Evolutionary conservation across 1,140 invertebrate species (phyloP).

Genomic region (Anagrus nilaparvatae): DNA sequence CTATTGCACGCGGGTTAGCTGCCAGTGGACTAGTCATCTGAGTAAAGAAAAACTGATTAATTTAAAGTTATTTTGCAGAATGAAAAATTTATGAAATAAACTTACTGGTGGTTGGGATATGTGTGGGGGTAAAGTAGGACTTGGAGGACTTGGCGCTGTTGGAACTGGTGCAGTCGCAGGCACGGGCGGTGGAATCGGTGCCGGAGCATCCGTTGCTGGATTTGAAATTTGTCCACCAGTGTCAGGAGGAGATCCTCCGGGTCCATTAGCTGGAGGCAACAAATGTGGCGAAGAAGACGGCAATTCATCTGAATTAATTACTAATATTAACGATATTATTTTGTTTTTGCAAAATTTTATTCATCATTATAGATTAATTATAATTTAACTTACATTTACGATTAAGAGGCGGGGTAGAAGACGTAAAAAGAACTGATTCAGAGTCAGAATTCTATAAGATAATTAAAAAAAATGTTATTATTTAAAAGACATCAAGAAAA

Average conservation of each 20-base stretch:
- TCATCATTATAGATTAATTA: too few species aligned
- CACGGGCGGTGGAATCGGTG: slow-evolving; percentile 40
- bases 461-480: slow-evolving; percentile 18
- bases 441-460: slow-evolving; percentile 56
- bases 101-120: slow-evolving; percentile 42
- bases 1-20: slow-evolving; percentile 43
- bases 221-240: slow-evolving; percentile 42
- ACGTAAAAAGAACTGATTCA: slow-evolving; percentile 62
- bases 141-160: slow-evolving; percentile 40
- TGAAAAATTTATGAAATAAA: slow-evolving; percentile 14
- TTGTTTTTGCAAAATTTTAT: slow-evolving; percentile 8
- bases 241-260: slow-evolving; percentile 40
- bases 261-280: slow-evolving; percentile 43
- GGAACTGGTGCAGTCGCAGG: slow-evolving; percentile 39
- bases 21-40: slow-evolving; percentile 44
- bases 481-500: neutral
- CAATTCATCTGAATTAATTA: slow-evolving; percentile 36
- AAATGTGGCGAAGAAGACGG: slow-evolving; percentile 44
- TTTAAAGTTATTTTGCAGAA: too few species aligned
- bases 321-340: slow-evolving; percentile 16
- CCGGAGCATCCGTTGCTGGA: slow-evolving; percentile 40
- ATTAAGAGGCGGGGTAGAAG: slow-evolving; percentile 50
- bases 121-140: slow-evolving; percentile 42
- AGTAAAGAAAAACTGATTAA: too few species aligned
- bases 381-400: slow-evolving; percentile 44